Base-by-base conservation (phyloP, 1,140 invertebrate species). In the Platyura marginata region DNA sequence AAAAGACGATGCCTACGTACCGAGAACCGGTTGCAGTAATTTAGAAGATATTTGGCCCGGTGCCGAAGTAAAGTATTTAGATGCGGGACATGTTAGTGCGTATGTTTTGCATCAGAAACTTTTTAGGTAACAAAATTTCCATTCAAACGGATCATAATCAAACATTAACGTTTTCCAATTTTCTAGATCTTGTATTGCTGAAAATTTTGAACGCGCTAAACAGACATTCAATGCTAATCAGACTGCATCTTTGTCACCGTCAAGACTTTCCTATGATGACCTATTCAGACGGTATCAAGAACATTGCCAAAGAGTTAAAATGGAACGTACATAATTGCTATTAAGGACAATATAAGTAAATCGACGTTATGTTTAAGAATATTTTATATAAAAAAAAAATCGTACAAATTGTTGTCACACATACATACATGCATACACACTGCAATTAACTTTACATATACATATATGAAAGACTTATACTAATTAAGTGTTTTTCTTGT, bases 11-110 rank as follows among this genome's bases (percentile, higher is more conserved):
- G 91, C 83, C 2, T 98, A 98, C 64, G 82, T 97, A 18, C 89
- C 91, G 0, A 70, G 85, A 20, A 77, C 86, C 15, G 78, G 81
- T 41, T 80, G 86, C 22, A 75, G 79, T 42, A 74, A 77, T 42
- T 65, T 96, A 18, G 74, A 83, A 48, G 76, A 91, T 47, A 76
- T 96, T 43, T 97, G 92, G 92, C 90, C 90, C 0, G 88, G 88
- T 8, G 78, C 77, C 33, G 81, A 89, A 59, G 73, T 97, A 41
- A 74, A 85, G 36, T 88, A 83, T 57, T 69, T 97, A 21, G 72
- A 90, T 61, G 75, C 81, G 36, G 94, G 94, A 0, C 93, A 97
- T 62, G 80, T 98, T 2, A 72, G 75, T 45, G 89, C 87, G 0
- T 95, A 92, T 61, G 65, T 96, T 38, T 70, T 89, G 43, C 77